Evolutionary conservation across 35 echinoderm and acorn worm genomes (phyloP).

Genomic region (Apostichopus californicus): DNA sequence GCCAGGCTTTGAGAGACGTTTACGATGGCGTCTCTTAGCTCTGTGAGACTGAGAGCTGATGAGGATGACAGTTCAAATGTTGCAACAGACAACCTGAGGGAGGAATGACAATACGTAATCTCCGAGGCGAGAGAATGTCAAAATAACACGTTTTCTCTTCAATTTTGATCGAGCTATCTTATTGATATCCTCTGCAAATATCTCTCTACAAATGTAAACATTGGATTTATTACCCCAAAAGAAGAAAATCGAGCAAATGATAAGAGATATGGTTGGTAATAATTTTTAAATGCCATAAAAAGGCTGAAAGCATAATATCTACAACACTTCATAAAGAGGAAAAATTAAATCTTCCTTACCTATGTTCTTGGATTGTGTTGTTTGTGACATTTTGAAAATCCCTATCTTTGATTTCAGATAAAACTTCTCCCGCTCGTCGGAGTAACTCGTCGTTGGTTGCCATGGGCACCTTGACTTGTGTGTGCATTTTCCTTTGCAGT

Average conservation of each 20-base stretch:
- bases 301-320: no score
- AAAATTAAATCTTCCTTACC: background rate
- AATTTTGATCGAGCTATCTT: no score
- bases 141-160: no score
- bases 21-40: background rate
- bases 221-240: no score
- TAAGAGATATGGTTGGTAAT: no score
- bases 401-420: conserved; percentile 26
- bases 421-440: background rate
- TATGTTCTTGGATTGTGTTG: background rate
- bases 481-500: background rate
- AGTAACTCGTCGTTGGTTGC: conserved; percentile 32
- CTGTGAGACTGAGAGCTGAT: background rate
- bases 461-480: background rate
- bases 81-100: background rate
- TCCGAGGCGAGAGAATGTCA: no score
- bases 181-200: no score
- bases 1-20: background rate
- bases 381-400: background rate
- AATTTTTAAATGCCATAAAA: no score
- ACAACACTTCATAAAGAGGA: background rate
- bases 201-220: no score
- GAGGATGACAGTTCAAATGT: background rate
- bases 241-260: no score
- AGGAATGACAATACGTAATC: background rate